Percentiles rank a stretch among this genome's conserved stretches.
phyloP scores from a whole-genome alignment of 1,140 invertebrate genomes.

The Pseudomyrmex gracilis region DNA sequence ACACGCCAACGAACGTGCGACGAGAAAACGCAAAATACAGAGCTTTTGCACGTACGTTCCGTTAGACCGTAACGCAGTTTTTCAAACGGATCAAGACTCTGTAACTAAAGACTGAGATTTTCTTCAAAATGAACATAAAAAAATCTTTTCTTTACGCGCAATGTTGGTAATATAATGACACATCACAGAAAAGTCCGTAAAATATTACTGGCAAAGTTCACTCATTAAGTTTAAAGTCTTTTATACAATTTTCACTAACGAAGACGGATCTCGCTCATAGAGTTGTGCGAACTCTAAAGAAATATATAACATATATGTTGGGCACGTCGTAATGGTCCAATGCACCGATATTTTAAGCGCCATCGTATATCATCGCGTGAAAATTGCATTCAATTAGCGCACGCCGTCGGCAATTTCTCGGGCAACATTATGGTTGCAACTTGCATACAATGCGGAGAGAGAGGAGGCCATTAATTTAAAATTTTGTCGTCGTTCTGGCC shows the following conservation, averaged over 20 bases:
- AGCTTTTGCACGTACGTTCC: constrained; percentile 19
- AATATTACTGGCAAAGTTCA: neutral
- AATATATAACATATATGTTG: constrained; percentile 2
- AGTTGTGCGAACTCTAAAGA: neutral
- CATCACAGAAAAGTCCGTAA: neutral
- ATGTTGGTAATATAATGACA: neutral
- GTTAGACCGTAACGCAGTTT: constrained; percentile 8
- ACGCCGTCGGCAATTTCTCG: neutral
- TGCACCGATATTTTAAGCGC: neutral
- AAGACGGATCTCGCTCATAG: neutral
- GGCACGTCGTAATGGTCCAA: neutral
- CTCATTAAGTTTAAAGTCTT: neutral
- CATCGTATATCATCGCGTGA: constrained; percentile 10
- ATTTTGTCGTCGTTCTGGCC: constrained; percentile 35
- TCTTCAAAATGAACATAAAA: too few relatives aligned
- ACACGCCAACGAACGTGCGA: neutral
- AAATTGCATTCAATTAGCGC: constrained; percentile 46
- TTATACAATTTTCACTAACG: neutral
- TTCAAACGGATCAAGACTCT: constrained; percentile 15
- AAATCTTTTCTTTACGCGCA: neutral
- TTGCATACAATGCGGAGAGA: constrained; percentile 19
- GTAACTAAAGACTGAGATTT: too few relatives aligned
- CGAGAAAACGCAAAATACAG: neutral
- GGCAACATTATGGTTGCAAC: constrained; percentile 11
- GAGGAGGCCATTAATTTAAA: constrained; percentile 48